Base-by-base conservation (phyloP, 2,113 vertebrate species). In the Hymenochirus boettgeri region DNA sequence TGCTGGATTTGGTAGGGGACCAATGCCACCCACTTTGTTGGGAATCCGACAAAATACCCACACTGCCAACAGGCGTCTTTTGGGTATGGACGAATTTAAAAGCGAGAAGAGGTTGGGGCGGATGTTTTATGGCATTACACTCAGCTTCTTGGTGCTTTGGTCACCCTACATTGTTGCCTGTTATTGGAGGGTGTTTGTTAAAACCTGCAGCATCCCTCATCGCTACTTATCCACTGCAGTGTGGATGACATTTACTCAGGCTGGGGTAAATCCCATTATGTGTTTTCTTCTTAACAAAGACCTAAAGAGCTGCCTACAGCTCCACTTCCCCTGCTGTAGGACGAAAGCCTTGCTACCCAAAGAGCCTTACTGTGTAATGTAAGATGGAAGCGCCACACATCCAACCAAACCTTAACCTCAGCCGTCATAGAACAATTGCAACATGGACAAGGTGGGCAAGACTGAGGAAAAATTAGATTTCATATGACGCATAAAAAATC, bases 361-460 rank as follows among this genome's bases (percentile, higher is more conserved):
- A 79, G 92, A 96, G 90, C 91, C 91, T 86, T 96, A 94, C 82
- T 96, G 92, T 83, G 92, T 96, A 46, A 93, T 95, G 92, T 95
- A 83, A 89, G 84, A 59, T 47, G 65, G 46, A 37, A 59, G 45
- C 31, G 27, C 37, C 35, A 47, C 53, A 57, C 63, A 57, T 54
- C 63, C 54, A 58, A 52, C 45, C 46, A 58, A 55, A 58, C 63
- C 48, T 15, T 46, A 53, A 69, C 65, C 65, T 69, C 65, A 69
- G 56, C 29, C 47, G 39, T 53, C 25, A 48, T 47, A 57, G 59
- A 23, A 57, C 26, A 22, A 24, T 42, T 51, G 54, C 29, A 46
- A 35, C 46, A 22, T 15, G 13, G 63, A 29, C 27, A 15, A 17
- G 12, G 8, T 22, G 17, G 64, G 27, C 54, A 48, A 7, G 46